These are phyloP conservation scores for Caerostris darwini DNA, from an alignment of 1,140 invertebrate species.

Conservation along the genomic window DNA sequence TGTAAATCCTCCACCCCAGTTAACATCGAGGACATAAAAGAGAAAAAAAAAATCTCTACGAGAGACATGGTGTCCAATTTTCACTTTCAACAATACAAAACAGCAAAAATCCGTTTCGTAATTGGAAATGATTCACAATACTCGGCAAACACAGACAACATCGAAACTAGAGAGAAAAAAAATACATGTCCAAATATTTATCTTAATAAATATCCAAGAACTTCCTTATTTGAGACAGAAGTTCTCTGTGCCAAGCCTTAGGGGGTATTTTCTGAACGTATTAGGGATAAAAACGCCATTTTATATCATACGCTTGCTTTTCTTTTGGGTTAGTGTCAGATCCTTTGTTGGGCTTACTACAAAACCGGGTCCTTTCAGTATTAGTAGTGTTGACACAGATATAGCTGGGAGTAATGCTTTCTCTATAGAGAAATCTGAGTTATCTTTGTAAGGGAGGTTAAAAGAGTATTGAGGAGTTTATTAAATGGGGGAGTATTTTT, in stretches of 20 bases:
- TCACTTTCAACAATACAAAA: slow-evolving; percentile 21
- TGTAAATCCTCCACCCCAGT: background rate
- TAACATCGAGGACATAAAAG: background rate
- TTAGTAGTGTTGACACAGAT: background rate
- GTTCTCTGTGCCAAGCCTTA: background rate
- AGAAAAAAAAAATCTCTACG: background rate
- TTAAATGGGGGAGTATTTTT: background rate
- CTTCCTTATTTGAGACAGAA: background rate
- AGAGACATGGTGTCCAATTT: slow-evolving; percentile 4
- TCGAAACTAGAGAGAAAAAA: background rate
- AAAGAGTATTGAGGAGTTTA: background rate
- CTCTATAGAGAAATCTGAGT: background rate
- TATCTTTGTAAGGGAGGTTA: background rate
- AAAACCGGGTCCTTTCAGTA: background rate
- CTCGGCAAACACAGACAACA: slow-evolving; percentile 54
- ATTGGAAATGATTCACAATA: slow-evolving; percentile 69
- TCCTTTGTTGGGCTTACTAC: slow-evolving; percentile 4
- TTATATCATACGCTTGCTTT: background rate
- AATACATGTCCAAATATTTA: slow-evolving; percentile 66
- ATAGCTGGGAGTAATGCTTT: background rate
- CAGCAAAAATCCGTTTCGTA: slow-evolving; percentile 19
- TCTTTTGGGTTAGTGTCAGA: background rate
- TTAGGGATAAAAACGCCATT: slow-evolving; percentile 21
- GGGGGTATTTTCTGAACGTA: slow-evolving; percentile 7
- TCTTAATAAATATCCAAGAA: slow-evolving; percentile 59